phyloP scores from a whole-genome alignment of 2,797 vertebrate species.

The Hoplostethus atlanticus region DNA sequence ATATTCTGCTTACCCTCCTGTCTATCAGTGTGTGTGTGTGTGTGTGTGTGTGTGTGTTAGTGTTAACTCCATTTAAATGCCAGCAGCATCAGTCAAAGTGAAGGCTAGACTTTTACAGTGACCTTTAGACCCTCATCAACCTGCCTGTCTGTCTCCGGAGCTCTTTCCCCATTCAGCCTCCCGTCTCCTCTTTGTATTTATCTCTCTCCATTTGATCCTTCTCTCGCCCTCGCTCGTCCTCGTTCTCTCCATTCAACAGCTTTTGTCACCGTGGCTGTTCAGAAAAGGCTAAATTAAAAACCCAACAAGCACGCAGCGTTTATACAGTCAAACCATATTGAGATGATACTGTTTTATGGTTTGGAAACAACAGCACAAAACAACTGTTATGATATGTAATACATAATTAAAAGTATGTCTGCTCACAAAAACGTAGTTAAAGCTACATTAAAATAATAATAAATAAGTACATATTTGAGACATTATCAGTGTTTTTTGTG shows the following conservation, averaged over 20 bases:
- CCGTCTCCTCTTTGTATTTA: not conserved
- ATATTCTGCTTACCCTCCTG: constrained; percentile 31
- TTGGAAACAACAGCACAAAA: too few species aligned
- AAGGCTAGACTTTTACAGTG: constrained; percentile 61
- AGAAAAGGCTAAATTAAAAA: too few species aligned
- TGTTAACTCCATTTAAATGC: constrained; percentile 57
- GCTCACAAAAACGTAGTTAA: too few species aligned
- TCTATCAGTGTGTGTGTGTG: not conserved
- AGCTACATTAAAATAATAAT: too few species aligned
- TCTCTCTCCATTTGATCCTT: not conserved
- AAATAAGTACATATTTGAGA: too few species aligned
- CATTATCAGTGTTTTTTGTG: too few species aligned
- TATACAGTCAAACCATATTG: too few species aligned
- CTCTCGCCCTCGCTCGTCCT: not conserved
- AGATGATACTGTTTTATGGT: too few species aligned
- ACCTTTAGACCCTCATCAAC: constrained; percentile 62
- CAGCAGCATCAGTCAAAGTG: constrained; percentile 66
- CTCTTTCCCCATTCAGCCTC: not conserved
- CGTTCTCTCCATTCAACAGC: not conserved
- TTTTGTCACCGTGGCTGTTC: too few species aligned
- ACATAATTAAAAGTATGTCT: too few species aligned
- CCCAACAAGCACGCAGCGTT: too few species aligned
- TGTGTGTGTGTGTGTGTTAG: not conserved
- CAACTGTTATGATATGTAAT: too few species aligned
- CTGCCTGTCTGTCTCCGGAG: constrained; percentile 23